Evolutionary conservation across 2,113 vertebrate genomes (phyloP).

Genomic region (Pluvialis apricaria): DNA sequence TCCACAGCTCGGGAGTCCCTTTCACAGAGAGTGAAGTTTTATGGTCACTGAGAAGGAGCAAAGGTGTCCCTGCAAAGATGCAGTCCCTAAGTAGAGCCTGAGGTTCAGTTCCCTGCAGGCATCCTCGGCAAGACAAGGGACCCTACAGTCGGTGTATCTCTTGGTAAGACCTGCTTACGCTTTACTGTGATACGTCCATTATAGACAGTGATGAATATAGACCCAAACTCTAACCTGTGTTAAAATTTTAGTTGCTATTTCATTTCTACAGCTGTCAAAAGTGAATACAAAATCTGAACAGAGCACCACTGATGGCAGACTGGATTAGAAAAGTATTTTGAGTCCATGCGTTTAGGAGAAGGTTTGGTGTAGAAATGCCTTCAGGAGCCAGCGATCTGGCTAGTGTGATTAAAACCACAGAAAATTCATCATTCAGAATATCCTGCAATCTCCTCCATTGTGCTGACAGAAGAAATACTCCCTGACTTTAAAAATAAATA

Average conservation of each 20-base stretch:
- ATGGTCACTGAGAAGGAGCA: background rate
- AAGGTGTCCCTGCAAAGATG: background rate
- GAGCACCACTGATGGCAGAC: background rate
- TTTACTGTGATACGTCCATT: background rate
- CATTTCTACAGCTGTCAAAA: background rate
- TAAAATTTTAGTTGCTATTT: background rate
- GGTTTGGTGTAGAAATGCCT: background rate
- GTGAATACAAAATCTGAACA: background rate
- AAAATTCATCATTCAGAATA: background rate
- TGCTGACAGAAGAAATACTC: background rate
- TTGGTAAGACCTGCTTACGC: background rate
- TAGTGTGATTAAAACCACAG: background rate
- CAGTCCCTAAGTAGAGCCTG: background rate
- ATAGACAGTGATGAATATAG: background rate
- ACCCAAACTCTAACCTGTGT: background rate
- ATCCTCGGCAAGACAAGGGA: background rate
- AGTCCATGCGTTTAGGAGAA: background rate
- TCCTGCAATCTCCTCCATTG: background rate
- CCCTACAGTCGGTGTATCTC: accelerated
- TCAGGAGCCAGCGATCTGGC: background rate
- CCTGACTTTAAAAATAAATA: slow-evolving; percentile 1
- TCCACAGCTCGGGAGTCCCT: background rate
- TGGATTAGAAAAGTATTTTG: background rate
- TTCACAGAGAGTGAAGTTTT: background rate
- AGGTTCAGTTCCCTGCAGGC: background rate